phyloP scores from a whole-genome alignment of 2,888 invertebrate species.

The Onchidella celtica region DNA sequence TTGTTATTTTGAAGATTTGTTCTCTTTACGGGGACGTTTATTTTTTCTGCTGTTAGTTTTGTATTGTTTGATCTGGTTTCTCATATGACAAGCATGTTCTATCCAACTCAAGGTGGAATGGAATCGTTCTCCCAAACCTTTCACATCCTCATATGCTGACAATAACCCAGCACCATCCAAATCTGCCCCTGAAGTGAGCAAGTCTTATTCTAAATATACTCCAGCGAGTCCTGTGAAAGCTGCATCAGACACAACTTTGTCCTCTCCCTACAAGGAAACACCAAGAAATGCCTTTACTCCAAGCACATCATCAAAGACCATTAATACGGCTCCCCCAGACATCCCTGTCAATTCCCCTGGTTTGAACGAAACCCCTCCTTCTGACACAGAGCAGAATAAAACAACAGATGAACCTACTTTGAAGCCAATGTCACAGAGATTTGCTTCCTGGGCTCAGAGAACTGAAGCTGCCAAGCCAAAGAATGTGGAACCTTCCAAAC shows the following conservation, averaged over 20 bases:
- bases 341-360: constrained; percentile 58
- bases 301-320: neutral
- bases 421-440: constrained; percentile 62
- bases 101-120: constrained; percentile 47
- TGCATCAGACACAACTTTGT: constrained; percentile 10
- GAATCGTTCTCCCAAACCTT: constrained; percentile 54
- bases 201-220: neutral
- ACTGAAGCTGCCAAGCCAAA: constrained; percentile 56
- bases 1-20: no score
- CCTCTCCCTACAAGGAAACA: neutral
- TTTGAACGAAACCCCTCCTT: constrained; percentile 33
- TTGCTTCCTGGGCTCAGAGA: constrained; percentile 62
- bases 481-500: constrained; percentile 60
- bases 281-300: neutral
- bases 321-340: neutral
- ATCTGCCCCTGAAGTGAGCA: neutral
- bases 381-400: constrained; percentile 40
- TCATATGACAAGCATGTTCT: constrained; percentile 12
- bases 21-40: no score
- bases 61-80: no score
- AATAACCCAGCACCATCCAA: constrained; percentile 15
- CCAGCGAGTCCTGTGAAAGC: constrained; percentile 10
- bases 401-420: constrained; percentile 62
- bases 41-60: no score
- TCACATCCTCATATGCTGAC: constrained; percentile 31